Evolutionary conservation across 2,888 invertebrate genomes (phyloP), one percentile per base, ranked within the genome.

Genomic region (Plemyria rubiginata): DNA sequence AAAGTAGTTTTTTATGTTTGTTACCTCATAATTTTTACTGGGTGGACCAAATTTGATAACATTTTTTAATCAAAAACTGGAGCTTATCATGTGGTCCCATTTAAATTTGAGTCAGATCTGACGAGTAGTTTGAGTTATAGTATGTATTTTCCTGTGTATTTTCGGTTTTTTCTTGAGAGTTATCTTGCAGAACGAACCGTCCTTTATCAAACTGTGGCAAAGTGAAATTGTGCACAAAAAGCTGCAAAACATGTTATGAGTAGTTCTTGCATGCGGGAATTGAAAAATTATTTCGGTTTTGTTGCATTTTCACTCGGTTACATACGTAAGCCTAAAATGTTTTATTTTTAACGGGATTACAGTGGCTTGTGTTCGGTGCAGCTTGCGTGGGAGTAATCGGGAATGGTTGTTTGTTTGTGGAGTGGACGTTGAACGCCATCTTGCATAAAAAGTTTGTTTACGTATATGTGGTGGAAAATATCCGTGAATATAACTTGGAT

Each of bases 171-270:
- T n/a, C n/a, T n/a, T n/a, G n/a, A n/a, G n/a, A n/a, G 0, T 46
- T 45, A 36, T 40, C 32, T 48, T 48, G 32, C 0, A 22, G 32
- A 60, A 32, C 38, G 38, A 51, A 45, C 60, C 48, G 28, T 48
- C 11, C 52, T 52, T 13, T 12, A 9, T 32, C 0, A 12, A 53
- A 49, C 65, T 65, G 54, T 54, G 54, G 15, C 32, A 16, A 69
- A 71, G 69, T 70, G 66, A 67, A 68, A 68, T 62, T 60, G 65
- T 62, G 65, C 61, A 66, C 62, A 64, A 66, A 68, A 66, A 64
- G 63, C 66, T 66, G 67, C 66, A 65, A 66, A 71, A 60, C 70
- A 71, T 68, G 70, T 70, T 66, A 71, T 68, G 63, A 71, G 68
- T 68, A 67, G 66, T 62, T 68, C 67, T 70, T 63, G 60, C 63